Evolutionary conservation across 2,888 invertebrate genomes (phyloP).

Genomic region (Habrosyne pyritoides): DNA sequence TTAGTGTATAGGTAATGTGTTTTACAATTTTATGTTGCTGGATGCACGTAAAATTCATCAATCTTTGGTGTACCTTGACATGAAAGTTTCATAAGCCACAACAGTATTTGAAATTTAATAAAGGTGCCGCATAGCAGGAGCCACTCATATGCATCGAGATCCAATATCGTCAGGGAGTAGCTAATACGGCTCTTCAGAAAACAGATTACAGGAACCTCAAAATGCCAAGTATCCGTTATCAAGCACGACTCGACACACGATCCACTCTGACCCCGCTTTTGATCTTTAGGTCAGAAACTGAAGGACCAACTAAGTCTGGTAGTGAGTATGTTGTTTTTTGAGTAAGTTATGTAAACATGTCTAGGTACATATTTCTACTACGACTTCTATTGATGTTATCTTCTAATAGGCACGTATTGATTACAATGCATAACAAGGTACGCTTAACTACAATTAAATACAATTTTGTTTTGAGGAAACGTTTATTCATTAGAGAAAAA

Average conservation of each 20-base stretch:
- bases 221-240: slow-evolving; percentile 37
- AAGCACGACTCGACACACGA: slow-evolving; percentile 31
- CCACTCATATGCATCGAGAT: slow-evolving; percentile 33
- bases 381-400: too few relatives aligned
- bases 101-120: slow-evolving; percentile 28
- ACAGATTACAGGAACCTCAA: slow-evolving; percentile 37
- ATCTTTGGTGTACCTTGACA: background rate
- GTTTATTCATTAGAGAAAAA: background rate
- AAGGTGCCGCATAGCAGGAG: slow-evolving; percentile 19
- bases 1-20: too few relatives aligned
- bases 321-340: background rate
- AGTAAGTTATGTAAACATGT: background rate
- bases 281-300: slow-evolving; percentile 44
- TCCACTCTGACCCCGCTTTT: slow-evolving; percentile 44
- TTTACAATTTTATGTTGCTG: too few relatives aligned
- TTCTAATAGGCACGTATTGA: too few relatives aligned
- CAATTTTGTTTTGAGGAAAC: too few relatives aligned
- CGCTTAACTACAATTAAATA: too few relatives aligned
- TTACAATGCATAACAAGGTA: too few relatives aligned
- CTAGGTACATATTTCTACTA: too few relatives aligned
- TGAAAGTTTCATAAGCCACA: slow-evolving; percentile 12
- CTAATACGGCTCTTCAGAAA: slow-evolving; percentile 36
- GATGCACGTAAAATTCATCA: background rate
- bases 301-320: background rate
- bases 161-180: slow-evolving; percentile 33